These are phyloP conservation scores for Magallana angulata DNA, from an alignment of 1,140 invertebrate species.

Conservation along the genomic window DNA sequence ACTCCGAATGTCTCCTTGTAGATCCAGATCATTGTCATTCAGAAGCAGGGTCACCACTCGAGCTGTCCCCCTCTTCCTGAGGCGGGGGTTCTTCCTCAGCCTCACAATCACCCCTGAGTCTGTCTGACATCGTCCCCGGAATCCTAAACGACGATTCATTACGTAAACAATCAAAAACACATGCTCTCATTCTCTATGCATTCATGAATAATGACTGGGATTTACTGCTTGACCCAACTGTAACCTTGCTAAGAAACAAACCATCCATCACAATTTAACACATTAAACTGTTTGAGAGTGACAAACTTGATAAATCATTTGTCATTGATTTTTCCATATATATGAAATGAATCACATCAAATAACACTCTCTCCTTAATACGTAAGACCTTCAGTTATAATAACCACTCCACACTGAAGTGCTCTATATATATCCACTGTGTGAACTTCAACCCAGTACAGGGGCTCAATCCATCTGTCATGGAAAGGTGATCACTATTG, in stretches of 20 bases:
- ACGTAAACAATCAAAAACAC: background rate
- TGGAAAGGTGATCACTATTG: constrained; percentile 23
- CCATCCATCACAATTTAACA: background rate
- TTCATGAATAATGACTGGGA: background rate
- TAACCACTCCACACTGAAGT: background rate
- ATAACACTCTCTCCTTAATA: background rate
- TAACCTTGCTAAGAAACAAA: constrained; percentile 7
- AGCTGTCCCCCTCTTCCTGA: background rate
- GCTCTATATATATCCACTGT: background rate
- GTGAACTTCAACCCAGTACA: background rate
- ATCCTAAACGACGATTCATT: constrained; percentile 31
- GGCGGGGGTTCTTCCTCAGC: background rate
- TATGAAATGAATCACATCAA: background rate
- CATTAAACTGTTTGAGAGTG: background rate
- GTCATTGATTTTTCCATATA: background rate
- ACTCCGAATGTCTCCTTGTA: constrained; percentile 34
- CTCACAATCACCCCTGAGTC: constrained; percentile 36
- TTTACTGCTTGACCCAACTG: background rate
- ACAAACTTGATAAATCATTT: background rate
- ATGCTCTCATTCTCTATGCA: background rate
- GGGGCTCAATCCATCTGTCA: background rate
- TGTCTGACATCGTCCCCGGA: constrained; percentile 21
- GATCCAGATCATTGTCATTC: constrained; percentile 4
- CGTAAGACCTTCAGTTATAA: background rate
- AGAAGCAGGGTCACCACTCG: constrained; percentile 23